phyloP scores from a whole-genome alignment of 2,888 invertebrate genomes.

The Cataglyphis rosenhaueri region DNA sequence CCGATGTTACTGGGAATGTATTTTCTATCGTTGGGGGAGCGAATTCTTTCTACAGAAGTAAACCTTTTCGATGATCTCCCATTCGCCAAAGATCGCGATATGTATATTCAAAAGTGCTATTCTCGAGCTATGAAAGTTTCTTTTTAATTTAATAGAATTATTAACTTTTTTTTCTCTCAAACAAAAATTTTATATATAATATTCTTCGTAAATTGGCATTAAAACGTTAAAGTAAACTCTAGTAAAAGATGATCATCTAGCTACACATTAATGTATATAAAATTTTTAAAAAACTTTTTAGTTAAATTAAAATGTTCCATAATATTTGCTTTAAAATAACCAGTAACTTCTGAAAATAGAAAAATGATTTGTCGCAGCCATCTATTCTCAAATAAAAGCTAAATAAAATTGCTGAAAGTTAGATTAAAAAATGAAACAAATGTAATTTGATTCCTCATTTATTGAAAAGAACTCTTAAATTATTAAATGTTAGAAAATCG shows the following conservation, averaged over 20 bases:
- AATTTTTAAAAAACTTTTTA: not conserved
- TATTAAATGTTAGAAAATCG: constrained; percentile 58
- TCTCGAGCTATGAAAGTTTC: not conserved
- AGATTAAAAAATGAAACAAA: not conserved
- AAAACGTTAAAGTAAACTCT: not conserved
- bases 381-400: not conserved
- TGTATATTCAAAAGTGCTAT: not conserved
- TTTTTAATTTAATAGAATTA: not conserved
- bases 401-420: not conserved
- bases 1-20: constrained; percentile 36
- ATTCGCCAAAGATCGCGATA: constrained; percentile 1
- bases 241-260: not conserved
- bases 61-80: constrained; percentile 19
- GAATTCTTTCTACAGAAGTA: constrained; percentile 23
- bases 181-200: not conserved
- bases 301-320: constrained; percentile 5
- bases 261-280: not conserved
- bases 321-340: not conserved
- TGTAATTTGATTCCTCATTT: constrained; percentile 56
- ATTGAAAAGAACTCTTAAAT: constrained; percentile 38
- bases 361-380: not conserved
- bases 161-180: constrained; percentile 1
- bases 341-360: not conserved
- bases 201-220: not conserved
- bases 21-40: constrained; percentile 45